Conservation (phyloP, 1,140 invertebrate species). For the Drosophila tani region DNA sequence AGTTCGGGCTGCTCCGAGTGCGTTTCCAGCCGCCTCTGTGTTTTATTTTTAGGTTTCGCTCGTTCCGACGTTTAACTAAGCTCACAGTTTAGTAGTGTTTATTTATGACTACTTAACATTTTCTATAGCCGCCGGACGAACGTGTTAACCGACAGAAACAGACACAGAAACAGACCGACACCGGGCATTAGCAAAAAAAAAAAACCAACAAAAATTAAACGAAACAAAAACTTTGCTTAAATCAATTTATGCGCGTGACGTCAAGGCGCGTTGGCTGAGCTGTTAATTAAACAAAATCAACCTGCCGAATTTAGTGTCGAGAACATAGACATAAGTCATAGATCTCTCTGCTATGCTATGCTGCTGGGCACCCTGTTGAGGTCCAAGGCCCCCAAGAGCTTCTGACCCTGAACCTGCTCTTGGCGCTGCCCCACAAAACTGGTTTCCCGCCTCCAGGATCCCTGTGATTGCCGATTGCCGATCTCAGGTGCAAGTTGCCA, state of each 20-base stretch:
- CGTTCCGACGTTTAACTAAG: constrained; percentile 58
- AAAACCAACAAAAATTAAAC: constrained; percentile 31
- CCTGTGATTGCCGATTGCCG: constrained; percentile 35
- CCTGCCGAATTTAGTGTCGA: constrained; percentile 31
- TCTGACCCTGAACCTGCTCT: constrained; percentile 47
- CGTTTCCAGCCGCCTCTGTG: constrained; percentile 4
- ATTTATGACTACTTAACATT: constrained; percentile 80
- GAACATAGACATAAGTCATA: constrained; percentile 33
- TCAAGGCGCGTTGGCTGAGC: constrained; percentile 53
- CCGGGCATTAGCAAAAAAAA: constrained; percentile 23
- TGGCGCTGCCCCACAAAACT: constrained; percentile 51
- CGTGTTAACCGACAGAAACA: constrained; percentile 68
- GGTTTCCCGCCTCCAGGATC: constrained; percentile 49
- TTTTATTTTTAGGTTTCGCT: constrained; percentile 55
- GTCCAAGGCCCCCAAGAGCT: constrained; percentile 26
- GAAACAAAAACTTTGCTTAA: constrained; percentile 35
- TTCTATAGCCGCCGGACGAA: constrained; percentile 60
- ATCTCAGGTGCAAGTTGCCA: constrained; percentile 53
- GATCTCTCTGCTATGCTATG: constrained; percentile 1
- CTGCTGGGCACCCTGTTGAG: constrained; percentile 16
- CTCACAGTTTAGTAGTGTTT: constrained; percentile 75
- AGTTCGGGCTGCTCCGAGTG: constrained; percentile 5
- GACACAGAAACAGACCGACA: constrained; percentile 30
- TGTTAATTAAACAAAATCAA: constrained; percentile 77
- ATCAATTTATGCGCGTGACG: constrained; percentile 78